Evolutionary conservation across 2,888 invertebrate species (phyloP), one percentile per base, ranked within the genome.

Genomic region (Nymphalis c-album): DNA sequence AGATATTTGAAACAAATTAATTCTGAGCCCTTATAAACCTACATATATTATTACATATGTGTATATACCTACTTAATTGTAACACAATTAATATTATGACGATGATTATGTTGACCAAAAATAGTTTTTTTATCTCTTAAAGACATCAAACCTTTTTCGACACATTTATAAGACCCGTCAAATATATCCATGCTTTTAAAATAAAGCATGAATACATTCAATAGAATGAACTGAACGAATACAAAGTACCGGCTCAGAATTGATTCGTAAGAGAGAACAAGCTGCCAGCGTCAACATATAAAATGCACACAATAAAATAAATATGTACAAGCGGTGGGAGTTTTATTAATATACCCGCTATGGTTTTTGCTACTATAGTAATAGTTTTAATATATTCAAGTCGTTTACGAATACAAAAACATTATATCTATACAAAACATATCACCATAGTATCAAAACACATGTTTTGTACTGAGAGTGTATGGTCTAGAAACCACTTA

Each of bases 291-390:
- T 78, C 75, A 80, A 81, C 76, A 75, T 75, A 74, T 76, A 75
- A 76, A 78, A 77, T 75, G 77, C 74, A 78, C 73, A 81, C 73
- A 75, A 79, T 73, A 78, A 77, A 69, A 73, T 76, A 83, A 77
- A 76, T 86, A 88, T 86, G 81, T 86, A 88, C 82, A 82, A 84
- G 90, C 90, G 91, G 91, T 91, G 91, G 91, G 91, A 91, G 81
- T 75, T 81, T 83, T 78, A 76, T 79, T 79, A 68, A 73, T 80
- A 85, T 88, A 90, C 86, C 90, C 89, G 90, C 87, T 86, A 83
- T 78, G 76, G 74, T 81, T 76, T 73, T 81, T 81, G 85, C 87
- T 79, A 78, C 80, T 85, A 80, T 75, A 79, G 78, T 80, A 67
- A 89, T 83, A 83, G 82, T 80, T 86, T 82, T 81, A 13, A 18